A percentile compares a stretch with the other conserved stretches of the same genome.
phyloP scores from a whole-genome alignment of 2,113 vertebrate genomes.

The Prunella himalayana region DNA sequence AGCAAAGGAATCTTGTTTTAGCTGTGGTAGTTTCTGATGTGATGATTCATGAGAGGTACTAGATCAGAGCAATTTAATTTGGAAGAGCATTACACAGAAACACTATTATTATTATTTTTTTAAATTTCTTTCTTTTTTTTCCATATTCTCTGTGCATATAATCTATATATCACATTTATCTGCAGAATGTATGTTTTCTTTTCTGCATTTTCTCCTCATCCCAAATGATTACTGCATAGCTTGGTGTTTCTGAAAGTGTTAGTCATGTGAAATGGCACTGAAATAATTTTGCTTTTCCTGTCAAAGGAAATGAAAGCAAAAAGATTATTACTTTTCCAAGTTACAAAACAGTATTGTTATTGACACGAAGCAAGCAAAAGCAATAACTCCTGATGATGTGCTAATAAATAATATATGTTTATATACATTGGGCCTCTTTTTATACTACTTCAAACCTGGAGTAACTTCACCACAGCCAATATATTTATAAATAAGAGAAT shows the following conservation, averaged over 20 bases:
- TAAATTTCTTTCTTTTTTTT: background rate
- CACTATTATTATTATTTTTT: background rate
- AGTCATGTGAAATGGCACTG: conserved; percentile 19
- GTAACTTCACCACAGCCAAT: background rate
- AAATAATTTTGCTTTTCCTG: conserved; percentile 6
- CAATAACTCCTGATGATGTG: background rate
- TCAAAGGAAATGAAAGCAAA: conserved; percentile 41
- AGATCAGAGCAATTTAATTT: background rate
- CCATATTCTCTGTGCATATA: background rate
- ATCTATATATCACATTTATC: background rate
- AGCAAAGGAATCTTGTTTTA: background rate
- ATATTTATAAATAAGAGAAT: background rate
- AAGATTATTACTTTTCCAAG: conserved; percentile 15
- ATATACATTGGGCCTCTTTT: background rate
- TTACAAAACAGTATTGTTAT: background rate
- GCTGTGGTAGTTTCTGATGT: background rate
- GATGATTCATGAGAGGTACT: background rate
- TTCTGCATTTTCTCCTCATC: background rate
- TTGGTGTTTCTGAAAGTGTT: conserved; percentile 11
- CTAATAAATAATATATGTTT: conserved; percentile 15
- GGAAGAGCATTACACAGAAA: background rate
- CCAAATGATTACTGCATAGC: background rate
- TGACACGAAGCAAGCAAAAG: background rate
- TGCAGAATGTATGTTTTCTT: background rate
- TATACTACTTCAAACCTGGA: background rate